Evolutionary conservation across 1,140 invertebrate genomes (phyloP), one percentile per base, ranked within the genome.

Genomic region (Leptopilina clavipes): DNA sequence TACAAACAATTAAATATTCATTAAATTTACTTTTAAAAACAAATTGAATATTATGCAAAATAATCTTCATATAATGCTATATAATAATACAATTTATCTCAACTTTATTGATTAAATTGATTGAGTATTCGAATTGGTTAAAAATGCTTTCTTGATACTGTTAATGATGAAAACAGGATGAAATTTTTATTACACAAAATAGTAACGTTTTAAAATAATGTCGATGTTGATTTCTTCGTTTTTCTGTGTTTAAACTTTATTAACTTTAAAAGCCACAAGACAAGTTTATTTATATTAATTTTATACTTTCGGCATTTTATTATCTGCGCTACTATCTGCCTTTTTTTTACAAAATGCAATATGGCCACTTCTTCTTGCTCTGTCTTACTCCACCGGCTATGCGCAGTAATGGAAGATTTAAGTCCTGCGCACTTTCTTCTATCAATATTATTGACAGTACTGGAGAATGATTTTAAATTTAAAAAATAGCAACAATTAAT

Each of bases 301-400:
- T 52, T 31, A 65, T 31, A 65, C 59, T 31, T 65, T 65, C 59
- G 59, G 59, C 25, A n/a, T 31, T 65, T 65, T 65, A 65, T 59
- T 59, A 48, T n/a, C 12, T 22, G 25, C n/a, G n/a, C 56, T 65
- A 22, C 56, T 31, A 65, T 25, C 22, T 31, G 22, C 5, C 52
- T 18, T 25, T 25, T 22, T 22, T 59, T 59, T 59, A 59, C 22
- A 59, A 59, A 19, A 59, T 59, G 56, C 22, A 25, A 31, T 31
- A n/a, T 31, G 59, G 59, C 59, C 52, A 18, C 52, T 54, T 54
- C 52, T 54, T 54, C 52, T 54, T 31, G 22, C 59, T 8, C 12
- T 31, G 8, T 31, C 22, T 31, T 25, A 12, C 19, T 59, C n/a
- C 12, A 65, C 59, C 59, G 59, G 59, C 22, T 14, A 12, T 65